Base-by-base conservation (phyloP, 2,113 vertebrate species). In the Cyanoderma ruficeps region DNA sequence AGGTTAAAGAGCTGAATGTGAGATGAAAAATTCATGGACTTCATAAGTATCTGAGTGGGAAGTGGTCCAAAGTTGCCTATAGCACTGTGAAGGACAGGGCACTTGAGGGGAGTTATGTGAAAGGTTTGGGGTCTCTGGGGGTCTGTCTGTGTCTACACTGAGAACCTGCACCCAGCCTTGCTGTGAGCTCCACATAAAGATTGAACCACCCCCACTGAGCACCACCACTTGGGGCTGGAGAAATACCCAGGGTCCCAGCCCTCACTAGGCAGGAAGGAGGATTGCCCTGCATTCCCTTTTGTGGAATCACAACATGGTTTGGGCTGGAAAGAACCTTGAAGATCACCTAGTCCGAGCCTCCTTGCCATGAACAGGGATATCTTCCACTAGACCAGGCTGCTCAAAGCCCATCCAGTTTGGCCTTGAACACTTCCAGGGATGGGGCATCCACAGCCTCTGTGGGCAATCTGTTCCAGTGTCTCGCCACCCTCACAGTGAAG, bases 141-240 rank as follows among this genome's bases (percentile, higher is more conserved):
- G 2, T 6, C 7, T 50, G 33, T 39, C 60, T 78, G 9, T 46
- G 24, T 69, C 20, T 39, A 4, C n/a, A 30, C 6, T 65, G 65
- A 82, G 50, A 64, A 15, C 22, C 27, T 25, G 30, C 25, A n/a
- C 14, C 25, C 4, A 22, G 0, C 37, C 20, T 53, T 5, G 2
- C 35, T 37, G 6, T 4, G 1, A 81, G 20, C 18, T 89, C n/a
- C 37, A 20, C 27, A 19, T 20, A 39, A 61, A n/a, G 10, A 53
- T 0, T 25, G 41, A 81, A 27, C 22, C 21, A 70, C 19, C 8
- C 19, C 19, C 14, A 3, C 2, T 56, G 0, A 1, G 9, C 13
- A 33, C 15, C 30, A 8, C 31, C 13, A 11, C 15, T 33, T 3
- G 4, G 19, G 14, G 22, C 50, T 70, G 64, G 27, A 94, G n/a